Evolutionary conservation across 2,888 invertebrate genomes (phyloP).

Genomic region (Eristalis intricaria): DNA sequence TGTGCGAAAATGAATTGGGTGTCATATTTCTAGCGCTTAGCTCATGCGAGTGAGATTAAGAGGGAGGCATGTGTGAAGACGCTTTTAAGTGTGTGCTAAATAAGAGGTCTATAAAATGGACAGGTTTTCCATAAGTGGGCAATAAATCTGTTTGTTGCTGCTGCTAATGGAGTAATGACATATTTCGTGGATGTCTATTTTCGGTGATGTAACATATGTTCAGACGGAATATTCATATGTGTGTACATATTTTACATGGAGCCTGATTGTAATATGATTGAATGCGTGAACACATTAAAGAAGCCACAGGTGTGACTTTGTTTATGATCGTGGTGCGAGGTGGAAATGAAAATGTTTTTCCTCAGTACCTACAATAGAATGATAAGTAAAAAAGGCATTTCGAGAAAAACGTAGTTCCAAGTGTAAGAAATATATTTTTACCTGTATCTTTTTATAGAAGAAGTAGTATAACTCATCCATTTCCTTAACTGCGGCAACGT

Average conservation of each 20-base stretch:
- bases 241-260: not conserved
- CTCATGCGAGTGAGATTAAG: not conserved
- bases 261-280: not conserved
- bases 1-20: constrained; percentile 6
- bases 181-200: not conserved
- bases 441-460: too few species aligned
- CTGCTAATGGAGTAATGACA: constrained; percentile 15
- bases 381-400: too few species aligned
- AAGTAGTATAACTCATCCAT: too few species aligned
- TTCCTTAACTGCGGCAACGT: too few species aligned
- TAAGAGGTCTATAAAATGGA: not conserved
- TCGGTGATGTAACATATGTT: not conserved
- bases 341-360: too few species aligned
- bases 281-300: too few species aligned
- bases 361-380: too few species aligned
- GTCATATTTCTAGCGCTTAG: not conserved
- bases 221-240: too few species aligned
- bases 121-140: constrained; percentile 4
- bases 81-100: not conserved
- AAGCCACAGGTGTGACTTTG: too few species aligned
- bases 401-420: too few species aligned
- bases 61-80: not conserved
- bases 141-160: constrained; percentile 2
- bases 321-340: too few species aligned
- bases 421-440: too few species aligned